Evolutionary conservation across 2,113 vertebrate genomes (phyloP).

Genomic region (Ceuthmochares aereus): DNA sequence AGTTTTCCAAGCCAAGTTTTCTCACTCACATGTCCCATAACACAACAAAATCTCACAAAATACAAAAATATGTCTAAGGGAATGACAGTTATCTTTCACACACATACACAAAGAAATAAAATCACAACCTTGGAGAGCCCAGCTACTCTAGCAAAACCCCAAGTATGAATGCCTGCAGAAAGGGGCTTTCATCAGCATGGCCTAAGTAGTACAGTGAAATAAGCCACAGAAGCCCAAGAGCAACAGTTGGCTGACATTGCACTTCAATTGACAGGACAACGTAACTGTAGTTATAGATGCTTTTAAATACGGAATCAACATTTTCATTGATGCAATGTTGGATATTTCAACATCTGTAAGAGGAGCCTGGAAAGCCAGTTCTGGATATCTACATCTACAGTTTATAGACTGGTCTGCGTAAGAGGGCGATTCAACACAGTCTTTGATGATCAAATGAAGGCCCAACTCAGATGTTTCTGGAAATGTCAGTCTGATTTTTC

Average conservation of each 20-base stretch:
- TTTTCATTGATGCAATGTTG: background rate
- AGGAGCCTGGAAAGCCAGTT: background rate
- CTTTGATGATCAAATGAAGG: background rate
- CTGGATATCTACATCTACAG: background rate
- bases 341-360: background rate
- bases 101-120: background rate
- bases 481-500: background rate
- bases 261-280: background rate
- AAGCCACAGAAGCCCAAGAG: background rate
- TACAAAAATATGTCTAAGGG: background rate
- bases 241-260: background rate
- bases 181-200: background rate
- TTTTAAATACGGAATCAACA: background rate
- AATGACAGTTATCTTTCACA: background rate
- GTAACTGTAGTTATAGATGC: background rate
- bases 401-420: background rate
- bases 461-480: background rate
- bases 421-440: background rate
- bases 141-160: background rate
- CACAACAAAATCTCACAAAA: background rate
- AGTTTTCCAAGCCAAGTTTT: background rate
- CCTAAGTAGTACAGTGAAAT: background rate
- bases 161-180: background rate
- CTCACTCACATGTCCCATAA: background rate
- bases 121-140: background rate